Percentiles rank a stretch among this genome's conserved stretches.
Conservation (phyloP, 1,140 invertebrate species). For the Lepidurus arcticus region DNA sequence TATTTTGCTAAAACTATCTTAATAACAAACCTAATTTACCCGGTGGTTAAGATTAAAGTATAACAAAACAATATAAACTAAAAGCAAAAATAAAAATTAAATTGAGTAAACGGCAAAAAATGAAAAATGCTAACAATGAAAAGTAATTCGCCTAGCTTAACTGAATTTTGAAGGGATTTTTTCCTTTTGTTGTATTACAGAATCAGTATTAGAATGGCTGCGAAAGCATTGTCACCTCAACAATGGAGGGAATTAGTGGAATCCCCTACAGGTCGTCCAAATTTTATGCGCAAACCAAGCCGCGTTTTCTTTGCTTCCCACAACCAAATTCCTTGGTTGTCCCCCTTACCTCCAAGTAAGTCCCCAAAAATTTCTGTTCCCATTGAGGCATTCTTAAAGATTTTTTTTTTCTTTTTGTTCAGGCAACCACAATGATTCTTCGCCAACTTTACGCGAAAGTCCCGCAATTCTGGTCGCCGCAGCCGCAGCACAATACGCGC, state of each 20-base stretch:
- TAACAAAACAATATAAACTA: too few relatives aligned
- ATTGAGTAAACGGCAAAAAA: too few relatives aligned
- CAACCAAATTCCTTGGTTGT: constrained; percentile 4
- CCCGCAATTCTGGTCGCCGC: constrained; percentile 22
- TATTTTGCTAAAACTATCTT: too few relatives aligned
- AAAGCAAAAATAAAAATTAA: too few relatives aligned
- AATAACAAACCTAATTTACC: too few relatives aligned
- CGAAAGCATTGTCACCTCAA: constrained; percentile 31
- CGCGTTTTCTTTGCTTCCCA: constrained; percentile 13
- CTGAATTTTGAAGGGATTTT: background rate
- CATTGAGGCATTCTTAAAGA: background rate
- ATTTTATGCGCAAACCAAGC: constrained; percentile 11
- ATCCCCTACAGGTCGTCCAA: background rate
- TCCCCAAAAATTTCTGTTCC: background rate
- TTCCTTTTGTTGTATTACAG: background rate
- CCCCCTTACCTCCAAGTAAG: background rate
- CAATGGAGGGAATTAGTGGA: constrained; percentile 29
- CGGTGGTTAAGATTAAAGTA: too few relatives aligned
- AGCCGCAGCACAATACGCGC: constrained; percentile 25
- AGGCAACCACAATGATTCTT: background rate
- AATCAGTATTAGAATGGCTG: constrained; percentile 27
- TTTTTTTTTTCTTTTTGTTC: background rate
- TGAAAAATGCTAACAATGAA: too few relatives aligned
- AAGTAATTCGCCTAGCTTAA: too few relatives aligned
- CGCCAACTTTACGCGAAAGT: background rate